phyloP scores from a whole-genome alignment of 2,797 vertebrate genomes.

The Percopsis omiscomaycus region DNA sequence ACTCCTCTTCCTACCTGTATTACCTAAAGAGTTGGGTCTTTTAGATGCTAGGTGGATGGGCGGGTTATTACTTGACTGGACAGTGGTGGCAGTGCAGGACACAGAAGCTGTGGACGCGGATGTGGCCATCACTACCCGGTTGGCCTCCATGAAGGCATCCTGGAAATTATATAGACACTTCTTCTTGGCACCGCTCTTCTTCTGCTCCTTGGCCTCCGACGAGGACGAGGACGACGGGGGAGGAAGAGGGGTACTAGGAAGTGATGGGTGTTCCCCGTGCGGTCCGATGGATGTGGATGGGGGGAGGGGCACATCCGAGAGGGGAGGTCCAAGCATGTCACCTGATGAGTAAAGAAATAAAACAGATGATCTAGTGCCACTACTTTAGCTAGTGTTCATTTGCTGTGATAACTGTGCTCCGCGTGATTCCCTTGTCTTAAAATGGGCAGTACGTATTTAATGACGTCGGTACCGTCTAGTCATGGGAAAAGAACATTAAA shows the following conservation, averaged over 20 bases:
- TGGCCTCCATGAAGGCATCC: slow-evolving; percentile 97
- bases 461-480: too few species aligned
- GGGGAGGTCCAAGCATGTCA: slow-evolving; percentile 86
- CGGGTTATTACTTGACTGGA: slow-evolving; percentile 89
- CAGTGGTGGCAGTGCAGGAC: slow-evolving; percentile 95
- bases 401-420: not conserved
- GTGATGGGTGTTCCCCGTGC: slow-evolving; percentile 60
- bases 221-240: slow-evolving; percentile 59
- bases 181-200: slow-evolving; percentile 90
- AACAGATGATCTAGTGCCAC: too few species aligned
- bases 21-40: slow-evolving; percentile 88
- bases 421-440: too few species aligned
- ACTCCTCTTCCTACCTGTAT: slow-evolving; percentile 57
- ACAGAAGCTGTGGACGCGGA: slow-evolving; percentile 93
- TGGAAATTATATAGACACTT: slow-evolving; percentile 99
- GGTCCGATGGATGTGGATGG: slow-evolving; percentile 78
- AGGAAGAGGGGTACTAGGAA: slow-evolving; percentile 53
- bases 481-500: too few species aligned
- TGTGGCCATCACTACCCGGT: slow-evolving; percentile 93
- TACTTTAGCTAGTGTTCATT: not conserved
- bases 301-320: slow-evolving; percentile 85
- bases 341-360: slow-evolving; percentile 63
- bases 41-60: slow-evolving; percentile 88
- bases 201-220: slow-evolving; percentile 86
- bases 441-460: too few species aligned